These are phyloP conservation scores for Coregonus sp. DNA, from an alignment of 2,797 vertebrate species.

Conservation along the genomic window DNA sequence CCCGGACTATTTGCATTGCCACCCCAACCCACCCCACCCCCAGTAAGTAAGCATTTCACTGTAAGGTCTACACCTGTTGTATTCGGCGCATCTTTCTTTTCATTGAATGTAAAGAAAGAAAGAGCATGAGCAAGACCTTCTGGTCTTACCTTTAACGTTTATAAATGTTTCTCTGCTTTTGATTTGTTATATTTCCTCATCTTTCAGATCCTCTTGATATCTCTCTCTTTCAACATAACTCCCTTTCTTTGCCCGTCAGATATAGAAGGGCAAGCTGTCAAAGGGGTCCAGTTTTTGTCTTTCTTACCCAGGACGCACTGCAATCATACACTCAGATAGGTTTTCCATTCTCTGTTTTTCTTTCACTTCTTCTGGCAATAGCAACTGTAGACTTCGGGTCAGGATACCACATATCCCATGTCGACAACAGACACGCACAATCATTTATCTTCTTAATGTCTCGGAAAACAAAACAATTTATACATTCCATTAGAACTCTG, in stretches of 20 bases:
- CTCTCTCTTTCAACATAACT: conserved; percentile 64
- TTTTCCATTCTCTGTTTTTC: conserved; percentile 26
- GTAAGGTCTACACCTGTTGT: no score
- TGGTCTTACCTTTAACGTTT: neutral
- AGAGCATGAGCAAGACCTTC: conserved; percentile 10
- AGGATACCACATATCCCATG: conserved; percentile 41
- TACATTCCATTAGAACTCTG: conserved; percentile 59
- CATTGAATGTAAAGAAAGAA: conserved; percentile 18
- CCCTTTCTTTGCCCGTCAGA: conserved; percentile 61
- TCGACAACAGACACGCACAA: conserved; percentile 53
- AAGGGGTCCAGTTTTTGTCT: conserved; percentile 44
- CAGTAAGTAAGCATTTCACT: no score
- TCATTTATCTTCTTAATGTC: conserved; percentile 46
- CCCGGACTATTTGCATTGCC: no score
- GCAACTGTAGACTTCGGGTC: conserved; percentile 43
- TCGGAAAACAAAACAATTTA: conserved; percentile 34
- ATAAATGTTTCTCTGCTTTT: no score
- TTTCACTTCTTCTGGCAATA: conserved; percentile 39
- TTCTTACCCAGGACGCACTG: conserved; percentile 45
- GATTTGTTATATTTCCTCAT: conserved; percentile 34
- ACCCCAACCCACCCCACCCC: no score
- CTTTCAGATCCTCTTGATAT: conserved; percentile 59
- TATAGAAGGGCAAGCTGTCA: conserved; percentile 46
- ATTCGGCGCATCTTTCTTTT: no score
- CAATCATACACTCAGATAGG: conserved; percentile 34